Base-by-base conservation (phyloP, 2,888 invertebrate genomes). In the Didymodactylos carnosus region DNA sequence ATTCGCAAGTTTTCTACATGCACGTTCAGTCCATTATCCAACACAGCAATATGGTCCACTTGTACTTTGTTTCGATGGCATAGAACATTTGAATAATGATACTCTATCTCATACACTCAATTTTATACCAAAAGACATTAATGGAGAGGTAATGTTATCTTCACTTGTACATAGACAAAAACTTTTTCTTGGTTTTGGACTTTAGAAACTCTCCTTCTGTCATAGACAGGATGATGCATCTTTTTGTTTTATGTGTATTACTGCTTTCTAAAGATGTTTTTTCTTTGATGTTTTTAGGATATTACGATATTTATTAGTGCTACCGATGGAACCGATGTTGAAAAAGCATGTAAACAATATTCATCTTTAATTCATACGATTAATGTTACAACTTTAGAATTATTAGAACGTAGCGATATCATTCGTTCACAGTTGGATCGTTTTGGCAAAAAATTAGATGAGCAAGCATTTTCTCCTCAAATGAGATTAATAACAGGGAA, bases 381-480 rank as follows among this genome's bases (percentile, higher is more conserved):
- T 25, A 73, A 73, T 23, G 77, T 82, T 1, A 79, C 79, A 70
- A 78, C 76, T 2, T 79, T 83, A 46, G 82, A 82, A 53, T 77
- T 81, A 76, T 78, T 78, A 71, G 83, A 83, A 73, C 82, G 81
- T 72, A 78, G 80, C 4, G 80, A 80, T 27, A 78, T 83, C 10
- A 80, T 82, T 16, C 77, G 80, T 13, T 76, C 79, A 40, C 79
- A 79, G 41, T 79, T 84, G 62, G 78, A 79, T 6, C 75, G 75
- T 69, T 81, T 83, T 76, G 77, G 83, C 39, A 84, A 84, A 77
- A 71, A 77, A 8, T 78, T 84, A 69, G 81, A 83, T 77, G 83
- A 84, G 76, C 80, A 82, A 14, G 78, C 82, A 11, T 84, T 84
- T 77, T 83, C 83, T 76, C 84, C 84, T 76, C 78, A 84, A 81